A percentile compares a stretch with the other conserved stretches of the same genome.
These are phyloP conservation scores for Epinotia bilunana DNA, from an alignment of 2,888 invertebrate species.

Conservation along the genomic window DNA sequence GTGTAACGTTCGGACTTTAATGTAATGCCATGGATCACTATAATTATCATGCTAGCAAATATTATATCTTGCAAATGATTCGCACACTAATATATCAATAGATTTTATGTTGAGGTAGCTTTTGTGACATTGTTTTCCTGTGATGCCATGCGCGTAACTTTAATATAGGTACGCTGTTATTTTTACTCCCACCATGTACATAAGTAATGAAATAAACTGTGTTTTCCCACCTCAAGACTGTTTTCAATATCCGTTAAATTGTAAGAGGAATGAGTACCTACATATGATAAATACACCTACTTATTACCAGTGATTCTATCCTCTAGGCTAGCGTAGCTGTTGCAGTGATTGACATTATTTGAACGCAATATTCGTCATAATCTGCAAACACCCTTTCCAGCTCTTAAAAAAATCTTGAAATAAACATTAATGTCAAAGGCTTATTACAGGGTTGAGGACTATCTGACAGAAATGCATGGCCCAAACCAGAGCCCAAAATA, in stretches of 20 bases:
- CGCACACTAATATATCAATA: slow-evolving; percentile 67
- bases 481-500: too few relatives aligned
- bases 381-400: too few relatives aligned
- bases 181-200: slow-evolving; percentile 72
- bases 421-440: too few relatives aligned
- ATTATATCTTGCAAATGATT: slow-evolving; percentile 65
- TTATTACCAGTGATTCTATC: too few relatives aligned
- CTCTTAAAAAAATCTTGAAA: too few relatives aligned
- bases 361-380: too few relatives aligned
- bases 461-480: too few relatives aligned
- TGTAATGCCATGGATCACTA: slow-evolving; percentile 53
- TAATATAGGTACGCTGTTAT: slow-evolving; percentile 66
- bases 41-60: slow-evolving; percentile 58
- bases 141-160: slow-evolving; percentile 64
- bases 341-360: too few relatives aligned
- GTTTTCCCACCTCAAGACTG: slow-evolving; percentile 69
- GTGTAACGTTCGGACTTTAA: slow-evolving; percentile 47
- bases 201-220: slow-evolving; percentile 77
- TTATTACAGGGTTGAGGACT: too few relatives aligned
- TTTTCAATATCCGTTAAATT: slow-evolving; percentile 14
- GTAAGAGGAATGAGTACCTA: neutral
- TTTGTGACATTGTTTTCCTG: slow-evolving; percentile 61
- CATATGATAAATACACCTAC: too few relatives aligned
- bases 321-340: too few relatives aligned
- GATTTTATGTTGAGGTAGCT: slow-evolving; percentile 63